These are phyloP conservation scores for Silvanus unidentatus DNA, from an alignment of 2,888 invertebrate genomes.

Conservation along the genomic window DNA sequence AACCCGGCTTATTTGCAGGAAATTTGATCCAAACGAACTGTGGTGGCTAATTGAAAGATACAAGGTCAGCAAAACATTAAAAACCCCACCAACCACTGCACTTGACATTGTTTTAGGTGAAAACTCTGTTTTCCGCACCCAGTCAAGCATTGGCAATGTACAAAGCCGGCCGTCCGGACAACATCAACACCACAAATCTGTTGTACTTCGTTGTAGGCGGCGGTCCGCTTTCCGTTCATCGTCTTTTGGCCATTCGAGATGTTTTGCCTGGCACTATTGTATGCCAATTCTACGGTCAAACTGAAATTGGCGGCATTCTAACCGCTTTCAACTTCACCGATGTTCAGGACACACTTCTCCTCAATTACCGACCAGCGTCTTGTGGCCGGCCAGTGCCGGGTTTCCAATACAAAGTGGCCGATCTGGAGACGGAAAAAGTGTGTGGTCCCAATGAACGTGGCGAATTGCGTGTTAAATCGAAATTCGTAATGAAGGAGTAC, in stretches of 20 bases:
- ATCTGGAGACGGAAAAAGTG: slow-evolving; percentile 32
- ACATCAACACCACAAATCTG: slow-evolving; percentile 34
- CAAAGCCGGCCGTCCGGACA: slow-evolving; percentile 35
- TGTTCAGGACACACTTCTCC: slow-evolving; percentile 27
- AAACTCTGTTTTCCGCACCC: slow-evolving; percentile 29
- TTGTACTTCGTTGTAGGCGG: slow-evolving; percentile 31
- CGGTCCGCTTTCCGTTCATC: slow-evolving; percentile 28
- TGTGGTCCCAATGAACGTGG: slow-evolving; percentile 45
- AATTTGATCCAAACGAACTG: slow-evolving; percentile 24
- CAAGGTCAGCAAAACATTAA: slow-evolving; percentile 21
- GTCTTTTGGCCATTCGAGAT: slow-evolving; percentile 31
- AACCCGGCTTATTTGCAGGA: slow-evolving; percentile 27
- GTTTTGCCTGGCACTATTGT: slow-evolving; percentile 38
- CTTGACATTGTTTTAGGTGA: slow-evolving; percentile 24
- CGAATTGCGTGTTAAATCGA: slow-evolving; percentile 49
- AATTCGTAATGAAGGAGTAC: slow-evolving; percentile 44
- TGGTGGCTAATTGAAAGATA: slow-evolving; percentile 35
- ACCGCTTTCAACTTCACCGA: slow-evolving; percentile 29
- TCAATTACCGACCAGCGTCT: slow-evolving; percentile 32
- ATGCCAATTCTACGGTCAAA: slow-evolving; percentile 36
- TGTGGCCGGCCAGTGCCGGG: slow-evolving; percentile 31
- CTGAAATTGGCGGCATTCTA: slow-evolving; percentile 36
- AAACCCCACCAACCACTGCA: not conserved
- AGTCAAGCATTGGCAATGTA: slow-evolving; percentile 29
- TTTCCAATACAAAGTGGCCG: slow-evolving; percentile 31